Evolutionary conservation across 2,888 invertebrate genomes (phyloP).

Genomic region (Griposia aprilina): DNA sequence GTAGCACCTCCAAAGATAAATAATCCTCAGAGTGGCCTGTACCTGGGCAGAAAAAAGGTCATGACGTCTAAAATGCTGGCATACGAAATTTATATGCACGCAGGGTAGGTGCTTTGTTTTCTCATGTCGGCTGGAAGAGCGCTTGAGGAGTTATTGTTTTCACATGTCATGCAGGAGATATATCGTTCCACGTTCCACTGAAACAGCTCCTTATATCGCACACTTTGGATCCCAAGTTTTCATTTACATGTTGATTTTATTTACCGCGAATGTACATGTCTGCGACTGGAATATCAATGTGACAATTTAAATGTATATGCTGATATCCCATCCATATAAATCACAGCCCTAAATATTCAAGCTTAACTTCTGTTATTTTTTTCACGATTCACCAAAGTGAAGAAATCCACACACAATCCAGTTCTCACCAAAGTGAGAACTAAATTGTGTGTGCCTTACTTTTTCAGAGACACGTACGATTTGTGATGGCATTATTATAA

Average conservation of each 20-base stretch:
- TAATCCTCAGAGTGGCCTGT: slow-evolving; percentile 65
- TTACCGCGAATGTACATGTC: slow-evolving; percentile 60
- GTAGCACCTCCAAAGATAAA: slow-evolving; percentile 64
- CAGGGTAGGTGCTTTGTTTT: slow-evolving; percentile 75
- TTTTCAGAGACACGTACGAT: slow-evolving; percentile 18
- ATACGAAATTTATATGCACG: slow-evolving; percentile 78
- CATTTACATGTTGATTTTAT: slow-evolving; percentile 72
- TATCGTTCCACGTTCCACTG: slow-evolving; percentile 77
- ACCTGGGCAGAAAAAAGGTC: slow-evolving; percentile 73
- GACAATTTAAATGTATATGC: slow-evolving; percentile 70
- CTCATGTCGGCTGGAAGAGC: slow-evolving; percentile 73
- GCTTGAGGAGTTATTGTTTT: slow-evolving; percentile 84
- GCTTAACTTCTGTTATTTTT: slow-evolving; percentile 64
- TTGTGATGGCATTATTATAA: slow-evolving; percentile 5
- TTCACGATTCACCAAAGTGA: slow-evolving; percentile 51
- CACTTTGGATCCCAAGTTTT: slow-evolving; percentile 62
- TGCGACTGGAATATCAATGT: slow-evolving; percentile 69
- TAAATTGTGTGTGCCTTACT: slow-evolving; percentile 25
- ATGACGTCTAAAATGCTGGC: slow-evolving; percentile 72
- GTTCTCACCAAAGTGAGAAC: too few relatives aligned
- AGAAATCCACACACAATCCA: too few relatives aligned
- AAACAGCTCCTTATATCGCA: slow-evolving; percentile 68
- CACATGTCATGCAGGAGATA: slow-evolving; percentile 80
- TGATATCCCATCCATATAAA: slow-evolving; percentile 70
- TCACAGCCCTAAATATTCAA: slow-evolving; percentile 69